Evolutionary conservation across 2,113 vertebrate species (phyloP), one percentile per base, ranked within the genome.

Genomic region (Seriola quinqueradiata): DNA sequence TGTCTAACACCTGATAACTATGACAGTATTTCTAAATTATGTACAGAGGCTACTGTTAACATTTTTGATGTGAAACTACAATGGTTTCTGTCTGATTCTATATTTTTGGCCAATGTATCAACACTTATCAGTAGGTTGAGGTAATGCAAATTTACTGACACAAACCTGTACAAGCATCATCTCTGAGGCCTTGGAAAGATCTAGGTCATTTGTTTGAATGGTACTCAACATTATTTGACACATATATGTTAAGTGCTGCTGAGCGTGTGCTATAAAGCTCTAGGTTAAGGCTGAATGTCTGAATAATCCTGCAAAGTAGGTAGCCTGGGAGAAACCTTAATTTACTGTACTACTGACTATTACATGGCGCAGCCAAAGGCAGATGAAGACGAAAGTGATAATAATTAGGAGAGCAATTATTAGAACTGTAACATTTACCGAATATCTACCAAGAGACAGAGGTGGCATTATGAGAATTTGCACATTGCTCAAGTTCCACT

Each of bases 211-310:
- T 55, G 25, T 68, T 55, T 54, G 34, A 79, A n/a, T 4, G 5
- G 25, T 40, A 63, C 40, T 77, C 59, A 69, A 16, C 28, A 52
- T 64, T 19, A 61, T 55, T 14, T 72, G 32, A 76, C 32, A 55
- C 6, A 25, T 34, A 69, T 13, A 58, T 7, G 0, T 2, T 28
- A 34, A 54, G 19, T 23, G 44, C 34, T 54, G 44, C 23, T 19
- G 55, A 40, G 55, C 9, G 38, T 73, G 48, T 73, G 11, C 68
- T 61, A 52, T 42, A 73, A 58, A 68, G 60, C 23, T 44, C 10
- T 7, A 28, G 36, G 55, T 61, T 21, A 28, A 34, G 38, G 12
- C 44, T 54, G 52, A 34, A 60, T 16, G 32, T 44, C 19, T 59
- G 17, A 70, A 48, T 57, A 28, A 58, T 64, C 28, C 50, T 19